phyloP scores from a whole-genome alignment of 2,797 vertebrate genomes.

The Perodicticus potto region DNA sequence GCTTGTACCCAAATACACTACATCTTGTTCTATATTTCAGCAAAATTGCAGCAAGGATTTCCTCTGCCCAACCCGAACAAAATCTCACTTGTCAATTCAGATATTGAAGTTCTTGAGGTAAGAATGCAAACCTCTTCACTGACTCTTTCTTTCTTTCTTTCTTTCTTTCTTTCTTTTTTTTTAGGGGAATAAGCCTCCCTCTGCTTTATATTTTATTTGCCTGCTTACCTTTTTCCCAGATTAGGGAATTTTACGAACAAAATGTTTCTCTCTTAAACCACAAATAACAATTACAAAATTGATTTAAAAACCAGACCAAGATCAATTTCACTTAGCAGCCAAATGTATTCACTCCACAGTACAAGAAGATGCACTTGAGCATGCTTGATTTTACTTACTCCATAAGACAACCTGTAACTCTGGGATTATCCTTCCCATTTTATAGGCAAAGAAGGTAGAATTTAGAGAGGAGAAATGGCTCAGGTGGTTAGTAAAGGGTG shows the following conservation, averaged over 20 bases:
- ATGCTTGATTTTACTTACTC: not conserved
- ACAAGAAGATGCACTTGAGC: not conserved
- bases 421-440: not conserved
- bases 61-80: conserved; percentile 85
- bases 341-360: not conserved
- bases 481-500: not conserved
- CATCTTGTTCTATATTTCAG: conserved; percentile 76
- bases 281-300: not conserved
- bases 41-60: conserved; percentile 87
- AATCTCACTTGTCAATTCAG: conserved; percentile 81
- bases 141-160: not conserved
- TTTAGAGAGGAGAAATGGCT: not conserved
- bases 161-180: not conserved
- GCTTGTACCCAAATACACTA: not conserved
- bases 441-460: not conserved
- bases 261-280: conserved; percentile 14
- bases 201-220: not conserved
- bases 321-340: conserved; percentile 1
- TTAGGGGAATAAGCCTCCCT: not conserved
- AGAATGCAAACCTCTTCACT: conserved; percentile 69
- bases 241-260: conserved; percentile 41
- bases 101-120: conserved; percentile 85
- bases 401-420: not conserved
- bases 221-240: not conserved
- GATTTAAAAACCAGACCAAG: conserved; percentile 37